phyloP scores from a whole-genome alignment of 2,797 vertebrate species.

The Peromyscus attwateri region DNA sequence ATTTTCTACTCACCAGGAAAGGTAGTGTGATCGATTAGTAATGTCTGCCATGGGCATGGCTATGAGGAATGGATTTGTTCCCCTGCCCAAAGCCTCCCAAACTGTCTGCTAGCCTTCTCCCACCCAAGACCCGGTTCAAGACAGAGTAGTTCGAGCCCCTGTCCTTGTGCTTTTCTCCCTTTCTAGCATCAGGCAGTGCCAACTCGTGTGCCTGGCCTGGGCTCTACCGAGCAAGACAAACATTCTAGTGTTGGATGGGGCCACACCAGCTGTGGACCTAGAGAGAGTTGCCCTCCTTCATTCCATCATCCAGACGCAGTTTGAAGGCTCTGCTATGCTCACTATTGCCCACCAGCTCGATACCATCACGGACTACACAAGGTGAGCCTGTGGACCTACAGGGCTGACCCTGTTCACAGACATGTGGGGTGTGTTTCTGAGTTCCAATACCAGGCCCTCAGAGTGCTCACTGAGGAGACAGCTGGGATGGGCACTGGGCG shows the following conservation, averaged over 20 bases:
- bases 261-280: conserved; percentile 96
- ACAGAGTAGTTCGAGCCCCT: neutral
- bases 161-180: neutral
- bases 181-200: conserved; percentile 94
- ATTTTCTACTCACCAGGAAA: neutral
- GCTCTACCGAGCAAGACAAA: conserved; percentile 96
- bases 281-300: conserved; percentile 96
- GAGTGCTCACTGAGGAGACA: neutral
- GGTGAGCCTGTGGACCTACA: conserved; percentile 84
- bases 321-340: conserved; percentile 94
- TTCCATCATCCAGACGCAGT: conserved; percentile 95
- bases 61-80: accelerated
- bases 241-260: conserved; percentile 96
- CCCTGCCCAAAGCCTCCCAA: accelerated
- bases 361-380: conserved; percentile 96
- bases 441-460: neutral
- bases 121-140: neutral
- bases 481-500: neutral
- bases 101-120: neutral
- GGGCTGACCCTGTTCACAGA: accelerated
- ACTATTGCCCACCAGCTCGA: conserved; percentile 96
- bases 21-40: accelerated
- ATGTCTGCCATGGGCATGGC: accelerated
- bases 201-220: conserved; percentile 96
- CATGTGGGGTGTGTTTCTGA: neutral